Percentiles rank a stretch among this genome's conserved stretches.
These are phyloP conservation scores for Sminthopsis crassicaudata DNA, from an alignment of 2,113 vertebrate genomes.

Conservation along the genomic window DNA sequence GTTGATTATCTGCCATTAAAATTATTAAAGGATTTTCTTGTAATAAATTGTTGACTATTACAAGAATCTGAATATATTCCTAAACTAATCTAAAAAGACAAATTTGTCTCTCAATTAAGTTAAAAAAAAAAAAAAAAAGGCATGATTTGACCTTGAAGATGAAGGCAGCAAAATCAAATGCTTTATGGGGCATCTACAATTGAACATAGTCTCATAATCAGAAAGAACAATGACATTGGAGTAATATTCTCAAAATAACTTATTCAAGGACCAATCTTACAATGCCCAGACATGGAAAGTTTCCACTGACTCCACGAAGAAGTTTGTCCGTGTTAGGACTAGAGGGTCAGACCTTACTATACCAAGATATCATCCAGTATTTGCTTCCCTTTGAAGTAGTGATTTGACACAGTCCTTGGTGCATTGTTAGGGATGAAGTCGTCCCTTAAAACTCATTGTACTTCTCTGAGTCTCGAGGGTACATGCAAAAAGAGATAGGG, in stretches of 20 bases:
- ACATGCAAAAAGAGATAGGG: not conserved
- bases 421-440: not conserved
- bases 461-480: not conserved
- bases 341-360: not conserved
- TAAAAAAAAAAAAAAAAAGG: not conserved
- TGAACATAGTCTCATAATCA: not conserved
- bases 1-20: not conserved
- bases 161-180: not conserved
- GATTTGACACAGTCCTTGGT: not conserved
- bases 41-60: conserved; percentile 12
- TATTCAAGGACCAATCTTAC: not conserved
- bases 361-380: not conserved
- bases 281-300: not conserved
- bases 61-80: conserved; percentile 27
- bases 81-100: not conserved
- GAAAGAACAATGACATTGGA: not conserved
- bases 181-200: conserved; percentile 7
- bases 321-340: conserved; percentile 31
- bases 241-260: not conserved
- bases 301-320: not conserved
- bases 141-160: conserved; percentile 9
- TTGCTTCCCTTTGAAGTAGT: not conserved
- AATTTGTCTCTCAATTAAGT: not conserved
- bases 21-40: conserved; percentile 9
- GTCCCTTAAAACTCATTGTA: not conserved